Evolutionary conservation across 2,888 invertebrate species (phyloP).

Genomic region (Ommatoiulus sabulosus): DNA sequence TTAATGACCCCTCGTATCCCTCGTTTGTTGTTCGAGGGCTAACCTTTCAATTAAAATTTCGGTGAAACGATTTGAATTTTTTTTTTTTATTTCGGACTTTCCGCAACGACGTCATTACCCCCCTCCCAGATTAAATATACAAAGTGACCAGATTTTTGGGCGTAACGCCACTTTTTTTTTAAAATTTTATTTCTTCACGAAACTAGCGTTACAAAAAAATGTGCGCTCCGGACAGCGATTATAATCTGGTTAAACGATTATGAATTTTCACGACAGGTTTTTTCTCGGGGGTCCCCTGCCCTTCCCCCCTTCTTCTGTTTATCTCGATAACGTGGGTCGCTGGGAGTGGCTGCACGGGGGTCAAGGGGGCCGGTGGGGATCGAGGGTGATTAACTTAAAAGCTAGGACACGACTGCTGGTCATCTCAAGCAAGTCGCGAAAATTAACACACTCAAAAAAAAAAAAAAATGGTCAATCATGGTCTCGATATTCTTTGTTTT

Average conservation of each 20-base stretch:
- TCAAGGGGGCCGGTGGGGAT: neutral
- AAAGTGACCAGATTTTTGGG: conserved; percentile 20
- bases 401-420: too few species aligned
- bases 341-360: neutral
- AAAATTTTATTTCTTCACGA: neutral
- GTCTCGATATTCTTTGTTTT: too few species aligned
- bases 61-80: neutral
- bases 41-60: neutral
- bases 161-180: neutral
- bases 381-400: too few species aligned
- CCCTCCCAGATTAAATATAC: too few species aligned
- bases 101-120: too few species aligned
- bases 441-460: too few species aligned
- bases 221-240: neutral
- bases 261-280: conserved; percentile 32
- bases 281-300: neutral
- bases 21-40: neutral
- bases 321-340: neutral
- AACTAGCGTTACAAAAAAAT: neutral
- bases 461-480: too few species aligned
- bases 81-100: neutral
- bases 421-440: too few species aligned
- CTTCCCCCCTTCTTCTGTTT: neutral
- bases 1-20: neutral
- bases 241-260: conserved; percentile 35